Evolutionary conservation across 2,113 vertebrate species (phyloP).

Genomic region (Craseonycteris thonglongyai): DNA sequence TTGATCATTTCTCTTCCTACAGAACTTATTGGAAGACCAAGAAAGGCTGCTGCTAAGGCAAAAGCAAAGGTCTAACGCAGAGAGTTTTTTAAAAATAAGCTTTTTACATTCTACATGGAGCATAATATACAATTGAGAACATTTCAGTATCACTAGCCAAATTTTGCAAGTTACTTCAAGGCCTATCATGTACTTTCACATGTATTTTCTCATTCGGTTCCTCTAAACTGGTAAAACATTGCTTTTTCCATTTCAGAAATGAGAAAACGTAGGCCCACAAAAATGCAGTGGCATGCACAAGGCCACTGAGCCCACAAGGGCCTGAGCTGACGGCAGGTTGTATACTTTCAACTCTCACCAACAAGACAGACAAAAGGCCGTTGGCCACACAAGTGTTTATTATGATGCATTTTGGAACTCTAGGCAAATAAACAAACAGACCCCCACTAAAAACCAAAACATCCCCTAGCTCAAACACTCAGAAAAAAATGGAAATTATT

Average conservation of each 20-base stretch:
- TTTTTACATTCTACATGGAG: neutral
- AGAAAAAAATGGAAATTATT: neutral
- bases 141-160: neutral
- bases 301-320: fast-evolving
- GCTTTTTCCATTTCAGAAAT: neutral
- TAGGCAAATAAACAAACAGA: neutral
- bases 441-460: neutral
- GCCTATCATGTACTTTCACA: neutral
- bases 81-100: neutral
- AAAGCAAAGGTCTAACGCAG: neutral
- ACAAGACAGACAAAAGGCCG: neutral
- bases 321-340: neutral
- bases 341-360: neutral
- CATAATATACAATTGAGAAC: neutral
- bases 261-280: neutral
- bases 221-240: neutral
- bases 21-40: neutral
- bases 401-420: neutral
- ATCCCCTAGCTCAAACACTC: neutral
- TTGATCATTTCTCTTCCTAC: neutral
- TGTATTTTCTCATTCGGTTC: neutral
- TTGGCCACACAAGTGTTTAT: neutral
- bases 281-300: neutral
- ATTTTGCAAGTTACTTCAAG: neutral
- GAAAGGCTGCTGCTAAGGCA: neutral